Percentiles rank a stretch among this genome's conserved stretches.
Conservation (phyloP, 1,140 invertebrate species). For the Papilio polytes region DNA sequence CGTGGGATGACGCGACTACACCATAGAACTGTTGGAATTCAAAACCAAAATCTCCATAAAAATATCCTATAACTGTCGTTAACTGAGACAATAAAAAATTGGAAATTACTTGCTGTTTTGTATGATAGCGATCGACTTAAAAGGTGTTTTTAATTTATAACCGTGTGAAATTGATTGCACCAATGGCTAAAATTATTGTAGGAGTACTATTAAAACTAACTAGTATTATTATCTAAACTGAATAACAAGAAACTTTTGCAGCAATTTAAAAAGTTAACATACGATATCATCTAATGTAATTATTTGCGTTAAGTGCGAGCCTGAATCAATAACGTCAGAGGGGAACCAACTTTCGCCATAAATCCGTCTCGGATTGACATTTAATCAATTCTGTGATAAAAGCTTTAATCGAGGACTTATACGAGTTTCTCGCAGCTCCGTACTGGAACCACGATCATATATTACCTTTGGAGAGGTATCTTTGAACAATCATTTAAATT, state of each 20-base stretch:
- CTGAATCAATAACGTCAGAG: constrained; percentile 33
- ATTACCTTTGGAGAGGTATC: constrained; percentile 27
- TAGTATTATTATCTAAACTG: neutral
- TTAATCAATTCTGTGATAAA: constrained; percentile 38
- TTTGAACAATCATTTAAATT: neutral
- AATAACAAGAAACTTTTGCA: neutral
- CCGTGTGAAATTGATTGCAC: too few relatives aligned
- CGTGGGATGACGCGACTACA: neutral
- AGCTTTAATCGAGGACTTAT: constrained; percentile 34
- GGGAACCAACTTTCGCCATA: constrained; percentile 36
- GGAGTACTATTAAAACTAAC: neutral
- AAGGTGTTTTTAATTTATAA: too few relatives aligned
- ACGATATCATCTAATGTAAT: constrained; percentile 29
- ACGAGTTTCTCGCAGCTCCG: constrained; percentile 26
- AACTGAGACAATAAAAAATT: too few relatives aligned
- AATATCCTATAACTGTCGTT: neutral
- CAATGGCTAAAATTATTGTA: too few relatives aligned
- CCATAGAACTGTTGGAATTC: neutral
- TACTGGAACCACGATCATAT: constrained; percentile 1
- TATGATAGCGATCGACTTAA: too few relatives aligned
- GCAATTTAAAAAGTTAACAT: constrained; percentile 29
- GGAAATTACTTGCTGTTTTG: too few relatives aligned
- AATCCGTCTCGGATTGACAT: constrained; percentile 39
- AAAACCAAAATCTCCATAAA: neutral
- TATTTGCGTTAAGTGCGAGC: constrained; percentile 25